Evolutionary conservation across 2,113 vertebrate species (phyloP), one percentile per base, ranked within the genome.

Genomic region (Heterocephalus glaber): DNA sequence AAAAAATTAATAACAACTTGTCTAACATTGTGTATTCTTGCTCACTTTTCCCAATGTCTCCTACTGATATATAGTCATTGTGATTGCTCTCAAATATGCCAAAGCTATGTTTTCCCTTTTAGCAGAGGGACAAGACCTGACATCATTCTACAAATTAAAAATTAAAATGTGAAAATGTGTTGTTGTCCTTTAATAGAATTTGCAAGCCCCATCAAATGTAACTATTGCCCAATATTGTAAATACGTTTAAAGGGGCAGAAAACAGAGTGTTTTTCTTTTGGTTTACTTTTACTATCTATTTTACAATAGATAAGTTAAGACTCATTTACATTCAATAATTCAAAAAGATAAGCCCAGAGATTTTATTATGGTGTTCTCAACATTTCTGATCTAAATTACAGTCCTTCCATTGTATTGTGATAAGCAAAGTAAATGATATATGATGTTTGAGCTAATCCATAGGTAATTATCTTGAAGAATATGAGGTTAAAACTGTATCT

Each of bases 311-410:
- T 95, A 95, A 92, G 14, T 47, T 58, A 79, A 83, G 16, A 35
- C 30, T 89, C 60, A 89, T 86, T 95, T 95, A 93, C 66, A 74
- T 88, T 88, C 80, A 17, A 52, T 88, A 86, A 87, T 11, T 86
- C 52, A 95, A 87, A 92, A 56, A 82, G 68, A 47, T 83, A 88
- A 92, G 44, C 9, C 93, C 20, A 66, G 2, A 22, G 13, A 33
- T 65, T 95, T 89, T 82, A 47, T 33, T 94, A 38, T 47, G 28
- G 7, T 86, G 1, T 81, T 90, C 26, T 63, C 63, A 56, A 90
- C 44, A 86, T 72, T 96, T 96, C 68, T 80, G 16, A 85, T 56
- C 30, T 93, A 83, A 92, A 92, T 56, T 92, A 52, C 65, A 81
- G 65, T 41, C 1, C 7, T 74, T 79, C 52, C 20, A 79, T 68